Conservation (phyloP, 2,888 invertebrate genomes). For the Syrista parreyssii region DNA sequence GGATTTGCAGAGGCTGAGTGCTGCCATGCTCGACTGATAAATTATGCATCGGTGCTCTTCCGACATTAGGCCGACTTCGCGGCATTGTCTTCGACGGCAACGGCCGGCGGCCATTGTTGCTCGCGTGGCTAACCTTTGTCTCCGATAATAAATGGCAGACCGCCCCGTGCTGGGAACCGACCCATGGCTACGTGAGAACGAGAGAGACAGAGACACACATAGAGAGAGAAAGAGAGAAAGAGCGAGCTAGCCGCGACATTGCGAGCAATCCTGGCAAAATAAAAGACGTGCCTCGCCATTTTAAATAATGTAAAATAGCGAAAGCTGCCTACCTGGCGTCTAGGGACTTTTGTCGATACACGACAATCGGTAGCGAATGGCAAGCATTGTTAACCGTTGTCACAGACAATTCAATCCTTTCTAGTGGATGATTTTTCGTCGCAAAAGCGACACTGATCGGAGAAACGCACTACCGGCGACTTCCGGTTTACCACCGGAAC, state of each 20-base stretch:
- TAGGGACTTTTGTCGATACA: background rate
- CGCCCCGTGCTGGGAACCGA: slow-evolving; percentile 41
- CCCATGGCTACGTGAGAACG: slow-evolving; percentile 17
- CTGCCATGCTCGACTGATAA: slow-evolving; percentile 37
- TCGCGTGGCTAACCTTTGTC: slow-evolving; percentile 52
- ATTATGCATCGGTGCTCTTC: slow-evolving; percentile 53
- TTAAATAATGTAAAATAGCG: slow-evolving; percentile 31
- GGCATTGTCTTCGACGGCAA: slow-evolving; percentile 29
- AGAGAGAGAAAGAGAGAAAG: background rate
- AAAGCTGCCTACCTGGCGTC: slow-evolving; percentile 19
- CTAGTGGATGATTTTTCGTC: background rate
- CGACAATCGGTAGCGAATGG: background rate
- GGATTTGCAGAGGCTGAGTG: background rate
- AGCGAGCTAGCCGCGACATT: background rate
- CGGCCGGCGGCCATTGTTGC: slow-evolving; percentile 48
- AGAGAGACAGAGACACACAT: background rate
- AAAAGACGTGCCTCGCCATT: slow-evolving; percentile 17
- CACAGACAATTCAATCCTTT: background rate
- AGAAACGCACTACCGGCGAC: background rate
- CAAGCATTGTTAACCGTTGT: background rate
- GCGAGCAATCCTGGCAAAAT: background rate
- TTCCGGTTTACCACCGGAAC: background rate
- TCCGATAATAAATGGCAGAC: slow-evolving; percentile 51
- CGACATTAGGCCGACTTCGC: slow-evolving; percentile 44
- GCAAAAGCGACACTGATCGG: background rate